These are phyloP conservation scores for Pteruthius melanotis DNA, from an alignment of 2,113 vertebrate species.

Conservation along the genomic window DNA sequence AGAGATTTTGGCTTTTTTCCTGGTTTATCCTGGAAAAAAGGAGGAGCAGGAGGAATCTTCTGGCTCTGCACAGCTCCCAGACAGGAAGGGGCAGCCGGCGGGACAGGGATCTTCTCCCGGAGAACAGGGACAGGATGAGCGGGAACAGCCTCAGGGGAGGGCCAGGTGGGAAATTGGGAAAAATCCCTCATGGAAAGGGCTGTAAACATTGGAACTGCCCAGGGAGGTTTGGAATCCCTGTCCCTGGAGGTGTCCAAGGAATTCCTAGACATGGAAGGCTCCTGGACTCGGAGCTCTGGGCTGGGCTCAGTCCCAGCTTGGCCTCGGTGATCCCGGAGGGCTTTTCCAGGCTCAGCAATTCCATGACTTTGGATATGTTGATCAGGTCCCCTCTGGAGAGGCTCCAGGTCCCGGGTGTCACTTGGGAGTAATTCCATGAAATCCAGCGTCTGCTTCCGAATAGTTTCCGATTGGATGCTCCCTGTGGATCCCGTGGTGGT, in stretches of 20 bases:
- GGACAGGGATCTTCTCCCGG: background rate
- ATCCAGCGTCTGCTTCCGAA: background rate
- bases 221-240: background rate
- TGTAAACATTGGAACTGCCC: background rate
- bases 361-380: background rate
- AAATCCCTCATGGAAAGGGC: background rate
- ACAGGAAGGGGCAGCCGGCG: background rate
- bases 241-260: background rate
- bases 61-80: background rate
- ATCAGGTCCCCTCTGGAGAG: background rate
- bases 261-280: background rate
- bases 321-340: background rate
- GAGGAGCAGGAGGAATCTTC: background rate
- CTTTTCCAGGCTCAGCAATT: background rate
- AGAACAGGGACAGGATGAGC: background rate
- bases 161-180: accelerated
- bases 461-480: background rate
- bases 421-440: background rate
- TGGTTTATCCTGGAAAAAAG: background rate
- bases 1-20: background rate
- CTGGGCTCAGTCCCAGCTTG: background rate
- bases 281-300: background rate
- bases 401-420: accelerated
- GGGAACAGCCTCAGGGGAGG: background rate
- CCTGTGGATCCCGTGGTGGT: background rate